Base-by-base conservation (phyloP, 2,113 vertebrate species). In the Oceanodroma tethys region DNA sequence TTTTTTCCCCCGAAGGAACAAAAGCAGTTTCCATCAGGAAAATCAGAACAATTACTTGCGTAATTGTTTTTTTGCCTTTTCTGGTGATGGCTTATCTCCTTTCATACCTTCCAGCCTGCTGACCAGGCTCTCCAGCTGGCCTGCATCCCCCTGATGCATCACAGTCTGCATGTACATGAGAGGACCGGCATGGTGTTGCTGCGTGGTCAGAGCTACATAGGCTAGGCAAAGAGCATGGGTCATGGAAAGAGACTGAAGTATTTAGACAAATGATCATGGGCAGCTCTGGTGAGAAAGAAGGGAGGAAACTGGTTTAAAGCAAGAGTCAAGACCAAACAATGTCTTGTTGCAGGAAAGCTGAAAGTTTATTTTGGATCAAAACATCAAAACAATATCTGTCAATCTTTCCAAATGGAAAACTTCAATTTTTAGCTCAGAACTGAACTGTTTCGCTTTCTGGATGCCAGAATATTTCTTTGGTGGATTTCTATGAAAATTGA, bases 281-380 rank as follows among this genome's bases (percentile, higher is more conserved):
- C 36, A 0, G 2, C 17, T 84, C 45, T 78, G 50, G 53, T 70
- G 81, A 75, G 40, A 90, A 85, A 65, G 60, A 79, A 82, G 32
- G 34, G 73, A 90, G 29, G 15, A 93, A 83, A 73, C 25, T n/a
- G 15, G 29, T 88, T 91, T 62, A 32, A 86, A 80, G 34, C n/a
- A 79, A 53, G 71, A 92, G 32, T 81, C 63, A 82, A 92, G 48
- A 65, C 71, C 66, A n/a, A 85, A 78, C 52, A 95, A 62, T 74
- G 30, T 67, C 15, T 81, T 67, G 13, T 79, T 93, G 42, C 48
- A 86, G 55, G 74, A 81, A 94, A 83, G 32, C 47, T 11, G 7
- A n/a, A 91, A 66, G 59, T 75, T 92, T 94, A 65, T 86, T 88
- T 94, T 92, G 59, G 78, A 90, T 73, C 71, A 71, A 76, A 88